Evolutionary conservation across 2,888 invertebrate species (phyloP).

Genomic region (Cyclophora albipunctata): DNA sequence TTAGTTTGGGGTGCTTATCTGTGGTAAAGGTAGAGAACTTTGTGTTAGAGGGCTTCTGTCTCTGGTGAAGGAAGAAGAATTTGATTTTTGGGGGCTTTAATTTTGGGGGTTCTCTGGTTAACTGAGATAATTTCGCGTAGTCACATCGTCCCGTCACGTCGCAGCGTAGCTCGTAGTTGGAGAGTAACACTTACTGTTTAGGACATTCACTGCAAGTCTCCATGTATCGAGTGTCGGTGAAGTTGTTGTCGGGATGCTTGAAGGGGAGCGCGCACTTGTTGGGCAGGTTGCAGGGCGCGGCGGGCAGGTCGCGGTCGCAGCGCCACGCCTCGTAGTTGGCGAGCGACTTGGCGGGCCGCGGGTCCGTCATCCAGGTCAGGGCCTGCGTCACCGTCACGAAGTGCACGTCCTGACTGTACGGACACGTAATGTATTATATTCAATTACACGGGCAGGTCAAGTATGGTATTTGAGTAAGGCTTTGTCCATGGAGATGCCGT

Average conservation of each 20-base stretch:
- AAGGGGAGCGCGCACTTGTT: slow-evolving; percentile 90
- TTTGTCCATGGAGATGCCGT: no score
- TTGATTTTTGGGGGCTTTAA: no score
- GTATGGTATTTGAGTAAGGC: no score
- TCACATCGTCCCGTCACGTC: no score
- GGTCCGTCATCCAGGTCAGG: slow-evolving; percentile 93
- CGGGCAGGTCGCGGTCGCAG: slow-evolving; percentile 83
- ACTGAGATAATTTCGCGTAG: no score
- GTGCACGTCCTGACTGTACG: slow-evolving; percentile 86
- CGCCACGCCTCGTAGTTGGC: slow-evolving; percentile 87
- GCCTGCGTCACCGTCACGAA: slow-evolving; percentile 91
- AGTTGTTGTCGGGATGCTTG: slow-evolving; percentile 83
- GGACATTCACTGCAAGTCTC: slow-evolving; percentile 92
- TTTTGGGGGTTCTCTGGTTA: no score
- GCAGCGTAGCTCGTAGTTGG: no score
- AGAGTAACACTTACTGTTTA: slow-evolving; percentile 72
- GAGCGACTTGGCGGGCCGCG: slow-evolving; percentile 80
- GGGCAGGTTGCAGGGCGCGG: slow-evolving; percentile 84
- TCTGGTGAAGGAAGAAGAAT: not conserved
- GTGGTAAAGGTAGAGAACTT: not conserved
- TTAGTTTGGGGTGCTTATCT: no score
- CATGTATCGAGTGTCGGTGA: slow-evolving; percentile 89
- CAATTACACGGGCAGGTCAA: no score
- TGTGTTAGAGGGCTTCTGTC: no score
- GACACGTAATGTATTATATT: not conserved